Percentiles rank a stretch among this genome's conserved stretches.
Conservation (phyloP, 2,888 invertebrate species). For the Micropterix aruncella region DNA sequence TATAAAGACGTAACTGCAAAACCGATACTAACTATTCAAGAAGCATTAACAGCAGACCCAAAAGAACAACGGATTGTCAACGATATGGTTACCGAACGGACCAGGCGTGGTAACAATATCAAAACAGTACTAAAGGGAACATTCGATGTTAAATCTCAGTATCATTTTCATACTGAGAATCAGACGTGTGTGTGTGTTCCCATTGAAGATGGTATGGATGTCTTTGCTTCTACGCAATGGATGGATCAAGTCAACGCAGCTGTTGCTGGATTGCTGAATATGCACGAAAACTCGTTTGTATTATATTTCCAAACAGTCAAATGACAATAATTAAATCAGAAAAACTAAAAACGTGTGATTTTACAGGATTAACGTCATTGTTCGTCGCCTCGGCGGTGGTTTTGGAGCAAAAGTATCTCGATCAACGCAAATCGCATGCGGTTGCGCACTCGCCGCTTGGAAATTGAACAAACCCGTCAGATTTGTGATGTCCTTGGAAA, state of each 20-base stretch:
- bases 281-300: constrained; percentile 23
- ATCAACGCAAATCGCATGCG: constrained; percentile 33
- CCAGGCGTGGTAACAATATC: constrained; percentile 12
- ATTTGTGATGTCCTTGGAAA: constrained; percentile 44
- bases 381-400: constrained; percentile 45
- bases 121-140: constrained; percentile 29
- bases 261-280: constrained; percentile 12
- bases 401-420: constrained; percentile 51
- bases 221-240: constrained; percentile 32
- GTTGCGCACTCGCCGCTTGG: constrained; percentile 48
- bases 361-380: constrained; percentile 36
- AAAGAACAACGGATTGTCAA: neutral
- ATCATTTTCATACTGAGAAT: constrained; percentile 50
- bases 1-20: constrained; percentile 17
- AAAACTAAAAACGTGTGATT: constrained; percentile 3
- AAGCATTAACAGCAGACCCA: neutral
- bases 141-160: constrained; percentile 32
- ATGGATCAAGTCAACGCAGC: constrained; percentile 31
- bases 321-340: neutral
- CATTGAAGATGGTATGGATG: constrained; percentile 41
- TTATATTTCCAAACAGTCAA: neutral
- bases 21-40: neutral
- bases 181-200: constrained; percentile 38
- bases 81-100: neutral
- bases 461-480: constrained; percentile 42